Percentiles rank a stretch among this genome's conserved stretches.
phyloP scores from a whole-genome alignment of 2,797 vertebrate genomes.

The Crenichthys baileyi region DNA sequence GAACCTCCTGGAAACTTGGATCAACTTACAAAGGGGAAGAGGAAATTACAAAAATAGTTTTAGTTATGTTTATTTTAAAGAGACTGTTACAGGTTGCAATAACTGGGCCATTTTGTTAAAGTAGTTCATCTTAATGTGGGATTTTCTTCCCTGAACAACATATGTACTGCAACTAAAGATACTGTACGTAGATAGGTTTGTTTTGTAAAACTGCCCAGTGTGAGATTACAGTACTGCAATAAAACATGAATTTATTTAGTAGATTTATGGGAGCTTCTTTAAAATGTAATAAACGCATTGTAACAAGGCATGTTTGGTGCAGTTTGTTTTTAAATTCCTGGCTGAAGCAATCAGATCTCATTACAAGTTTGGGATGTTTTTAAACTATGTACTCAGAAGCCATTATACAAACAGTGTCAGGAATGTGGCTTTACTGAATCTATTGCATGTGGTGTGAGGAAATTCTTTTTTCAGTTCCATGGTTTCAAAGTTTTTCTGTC shows the following conservation, averaged over 20 bases:
- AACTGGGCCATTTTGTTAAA: too few species aligned
- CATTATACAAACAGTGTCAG: constrained; percentile 34
- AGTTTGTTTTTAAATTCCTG: constrained; percentile 44
- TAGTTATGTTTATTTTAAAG: too few species aligned
- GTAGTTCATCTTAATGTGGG: too few species aligned
- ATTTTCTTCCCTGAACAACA: not conserved
- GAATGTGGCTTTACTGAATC: not conserved
- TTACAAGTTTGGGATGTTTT: not conserved
- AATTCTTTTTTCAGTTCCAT: not conserved
- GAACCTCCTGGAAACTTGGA: too few species aligned
- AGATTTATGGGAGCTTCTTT: too few species aligned
- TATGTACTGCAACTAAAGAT: not conserved
- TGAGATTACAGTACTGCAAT: too few species aligned
- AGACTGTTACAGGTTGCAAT: too few species aligned
- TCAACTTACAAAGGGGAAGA: too few species aligned
- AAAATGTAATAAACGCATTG: constrained; percentile 37
- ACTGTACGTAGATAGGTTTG: too few species aligned
- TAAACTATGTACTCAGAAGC: not conserved
- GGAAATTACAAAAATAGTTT: too few species aligned
- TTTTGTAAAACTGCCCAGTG: too few species aligned
- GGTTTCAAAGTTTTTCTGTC: not conserved
- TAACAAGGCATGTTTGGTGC: constrained; percentile 40
- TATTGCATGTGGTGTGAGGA: not conserved
- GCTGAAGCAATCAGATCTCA: not conserved
- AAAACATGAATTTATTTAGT: too few species aligned